Conservation (phyloP, 2,113 vertebrate species). For the Patagioenas fasciata region DNA sequence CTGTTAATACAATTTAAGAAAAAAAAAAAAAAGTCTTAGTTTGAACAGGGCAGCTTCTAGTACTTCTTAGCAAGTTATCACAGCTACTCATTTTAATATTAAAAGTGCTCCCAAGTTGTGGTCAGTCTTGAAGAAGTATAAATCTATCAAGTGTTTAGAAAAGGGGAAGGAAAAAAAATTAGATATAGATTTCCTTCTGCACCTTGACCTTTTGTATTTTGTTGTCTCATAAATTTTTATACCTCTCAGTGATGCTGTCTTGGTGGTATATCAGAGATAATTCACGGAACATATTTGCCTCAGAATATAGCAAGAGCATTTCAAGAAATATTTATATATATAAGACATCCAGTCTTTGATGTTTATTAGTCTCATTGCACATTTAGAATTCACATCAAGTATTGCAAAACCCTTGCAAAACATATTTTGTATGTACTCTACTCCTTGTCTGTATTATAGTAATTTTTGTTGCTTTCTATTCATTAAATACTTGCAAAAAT, state of each 20-base stretch:
- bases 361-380: not conserved
- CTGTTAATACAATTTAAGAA: not conserved
- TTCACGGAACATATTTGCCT: not conserved
- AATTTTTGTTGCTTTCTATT: not conserved
- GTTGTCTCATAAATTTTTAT: not conserved
- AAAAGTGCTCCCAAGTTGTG: not conserved
- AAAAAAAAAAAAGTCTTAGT: not conserved
- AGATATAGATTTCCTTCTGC: not conserved
- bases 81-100: not conserved
- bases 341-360: not conserved
- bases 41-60: not conserved
- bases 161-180: not conserved
- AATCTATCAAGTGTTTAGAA: not conserved
- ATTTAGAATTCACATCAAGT: not conserved
- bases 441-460: not conserved
- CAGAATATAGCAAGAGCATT: not conserved
- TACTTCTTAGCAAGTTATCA: not conserved
- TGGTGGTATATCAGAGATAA: not conserved
- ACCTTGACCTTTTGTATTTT: not conserved
- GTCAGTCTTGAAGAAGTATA: not conserved
- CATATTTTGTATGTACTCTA: not conserved
- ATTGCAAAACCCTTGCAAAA: not conserved
- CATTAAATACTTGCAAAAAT: not conserved
- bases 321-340: not conserved
- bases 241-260: not conserved